Conservation (phyloP, 2,113 vertebrate species). For the Calyptommatus sinebrachiatus region DNA sequence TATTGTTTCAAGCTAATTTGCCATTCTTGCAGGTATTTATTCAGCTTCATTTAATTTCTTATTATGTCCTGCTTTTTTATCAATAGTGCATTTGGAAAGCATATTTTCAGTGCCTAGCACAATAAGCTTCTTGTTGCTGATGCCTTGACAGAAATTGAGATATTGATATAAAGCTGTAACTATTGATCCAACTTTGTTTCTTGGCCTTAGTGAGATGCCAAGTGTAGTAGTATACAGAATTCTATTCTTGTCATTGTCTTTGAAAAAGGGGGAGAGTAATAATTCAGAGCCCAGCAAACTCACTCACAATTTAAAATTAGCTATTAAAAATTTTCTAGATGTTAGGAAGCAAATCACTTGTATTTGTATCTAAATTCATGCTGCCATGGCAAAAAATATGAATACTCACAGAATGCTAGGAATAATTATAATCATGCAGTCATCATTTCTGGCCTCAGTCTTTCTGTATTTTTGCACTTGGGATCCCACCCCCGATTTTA, state of each 20-base stretch:
- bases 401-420: constrained; percentile 19
- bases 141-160: constrained; percentile 59
- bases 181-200: constrained; percentile 67
- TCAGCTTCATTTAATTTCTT: constrained; percentile 73
- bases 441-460: neutral
- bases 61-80: constrained; percentile 57
- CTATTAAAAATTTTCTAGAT: constrained; percentile 3
- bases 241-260: constrained; percentile 28
- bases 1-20: constrained; percentile 56
- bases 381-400: constrained; percentile 19
- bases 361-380: neutral
- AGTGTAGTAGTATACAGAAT: constrained; percentile 19
- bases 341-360: constrained; percentile 20
- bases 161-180: constrained; percentile 59
- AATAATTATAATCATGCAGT: neutral
- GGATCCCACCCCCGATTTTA: too few species aligned
- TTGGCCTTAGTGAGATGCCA: constrained; percentile 28
- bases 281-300: neutral
- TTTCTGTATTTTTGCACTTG: neutral
- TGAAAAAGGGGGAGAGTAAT: neutral
- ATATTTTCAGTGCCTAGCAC: constrained; percentile 48
- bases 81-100: constrained; percentile 63
- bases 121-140: constrained; percentile 48
- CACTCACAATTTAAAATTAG: constrained; percentile 13
- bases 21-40: constrained; percentile 59